Evolutionary conservation across 2,797 vertebrate genomes (phyloP).

Genomic region (Sylvia borin): DNA sequence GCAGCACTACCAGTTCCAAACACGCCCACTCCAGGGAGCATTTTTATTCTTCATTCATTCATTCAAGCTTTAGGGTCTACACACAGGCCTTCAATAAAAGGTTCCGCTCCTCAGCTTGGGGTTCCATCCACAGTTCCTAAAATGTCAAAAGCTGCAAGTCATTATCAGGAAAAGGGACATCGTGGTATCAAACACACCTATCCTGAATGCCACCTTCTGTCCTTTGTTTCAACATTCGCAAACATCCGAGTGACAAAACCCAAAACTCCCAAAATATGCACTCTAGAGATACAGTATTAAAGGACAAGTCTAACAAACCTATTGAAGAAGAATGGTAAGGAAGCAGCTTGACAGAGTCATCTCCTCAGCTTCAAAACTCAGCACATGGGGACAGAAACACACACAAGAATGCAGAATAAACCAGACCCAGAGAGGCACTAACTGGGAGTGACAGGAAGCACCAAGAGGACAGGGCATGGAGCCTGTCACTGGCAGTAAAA

Average conservation of each 20-base stretch:
- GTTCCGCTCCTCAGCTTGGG: neutral
- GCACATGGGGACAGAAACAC: neutral
- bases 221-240: neutral
- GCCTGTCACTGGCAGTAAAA: neutral
- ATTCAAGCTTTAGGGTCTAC: slow-evolving; percentile 35
- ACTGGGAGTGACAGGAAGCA: neutral
- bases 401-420: fast-evolving
- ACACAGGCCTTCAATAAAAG: neutral
- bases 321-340: neutral
- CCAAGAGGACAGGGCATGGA: neutral
- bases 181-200: neutral
- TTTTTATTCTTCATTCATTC: slow-evolving; percentile 74
- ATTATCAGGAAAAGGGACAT: neutral
- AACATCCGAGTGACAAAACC: neutral
- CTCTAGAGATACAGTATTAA: neutral
- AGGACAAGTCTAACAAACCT: neutral
- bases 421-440: neutral
- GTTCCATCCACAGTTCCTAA: slow-evolving; percentile 58
- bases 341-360: neutral
- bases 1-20: slow-evolving; percentile 95
- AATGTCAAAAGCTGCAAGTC: neutral
- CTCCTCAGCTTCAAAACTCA: neutral
- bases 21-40: slow-evolving; percentile 95
- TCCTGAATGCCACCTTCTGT: neutral
- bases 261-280: neutral